Evolutionary conservation across 2,113 vertebrate genomes (phyloP), one percentile per base, ranked within the genome.

Genomic region (Epinephelus lanceolatus): DNA sequence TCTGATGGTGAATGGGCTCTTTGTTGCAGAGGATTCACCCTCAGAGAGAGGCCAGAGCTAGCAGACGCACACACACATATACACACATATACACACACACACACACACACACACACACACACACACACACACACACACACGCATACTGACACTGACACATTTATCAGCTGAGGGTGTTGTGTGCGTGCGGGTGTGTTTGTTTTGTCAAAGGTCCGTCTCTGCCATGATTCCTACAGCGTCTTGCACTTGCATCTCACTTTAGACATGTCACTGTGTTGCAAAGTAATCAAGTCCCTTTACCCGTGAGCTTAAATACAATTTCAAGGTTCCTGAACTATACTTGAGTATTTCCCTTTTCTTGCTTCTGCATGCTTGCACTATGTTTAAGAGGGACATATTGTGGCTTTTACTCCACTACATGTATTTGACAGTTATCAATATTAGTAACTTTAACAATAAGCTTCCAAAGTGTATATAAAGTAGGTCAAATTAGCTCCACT

Each of bases 1-100:
- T 83, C 70, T 77, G 86, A 84, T 88, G 78, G 74, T 95, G 86
- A 96, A 96, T 89, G 87, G 85, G 61, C 76, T 86, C 94, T 95
- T 95, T 96, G 95, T 95, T 86, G 25, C 42, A 14, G 71, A 91
- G 75, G 81, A 88, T 83, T 91, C 78, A 76, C 69, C 67, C 52
- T 72, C 70, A 87, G 78, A 76, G 63, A 71, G 75, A 83, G 74
- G 66, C 70, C 74, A 63, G 76, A 18, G 61, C 40, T 56, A 71
- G 68, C 74, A 57, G 13, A 57, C 69, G 42, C 33, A 40, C 30
- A 55, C 68, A 70, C 49, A 27, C 45, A 18, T 12, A 67, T 7
- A 49, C 63, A 18, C 59, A 37, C 60, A 61, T 17, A 37, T 18
- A 45, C 62, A 59, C 56, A 59, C 30, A 5, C 30, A 67, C 63